phyloP scores from a whole-genome alignment of 2,113 vertebrate species.

The Cyphomyrus plagiostoma region DNA sequence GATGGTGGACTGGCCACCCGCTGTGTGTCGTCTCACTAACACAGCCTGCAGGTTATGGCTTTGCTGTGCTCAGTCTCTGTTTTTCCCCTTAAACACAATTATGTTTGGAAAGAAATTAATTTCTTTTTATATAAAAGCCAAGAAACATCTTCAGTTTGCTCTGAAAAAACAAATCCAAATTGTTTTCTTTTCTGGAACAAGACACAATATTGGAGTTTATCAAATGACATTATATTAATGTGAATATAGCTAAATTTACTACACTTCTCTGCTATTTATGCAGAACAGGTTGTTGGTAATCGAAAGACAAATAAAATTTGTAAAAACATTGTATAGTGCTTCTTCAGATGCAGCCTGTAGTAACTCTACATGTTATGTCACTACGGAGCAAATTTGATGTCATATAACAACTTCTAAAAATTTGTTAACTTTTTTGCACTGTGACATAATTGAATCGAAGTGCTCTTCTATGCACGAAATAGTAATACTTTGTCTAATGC shows the following conservation, averaged over 20 bases:
- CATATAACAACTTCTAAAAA: neutral
- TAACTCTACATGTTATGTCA: neutral
- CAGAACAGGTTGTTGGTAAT: neutral
- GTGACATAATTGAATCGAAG: constrained; percentile 5
- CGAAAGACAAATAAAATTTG: neutral
- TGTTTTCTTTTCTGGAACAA: neutral
- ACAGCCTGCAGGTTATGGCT: neutral
- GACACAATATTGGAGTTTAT: neutral
- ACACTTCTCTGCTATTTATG: neutral
- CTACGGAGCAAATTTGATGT: neutral
- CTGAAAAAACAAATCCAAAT: neutral
- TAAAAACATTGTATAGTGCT: too few relatives aligned
- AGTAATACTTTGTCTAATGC: neutral
- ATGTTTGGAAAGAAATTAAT: neutral
- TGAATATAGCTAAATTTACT: neutral
- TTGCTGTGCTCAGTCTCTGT: neutral
- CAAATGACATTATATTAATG: neutral
- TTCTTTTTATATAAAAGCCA: neutral
- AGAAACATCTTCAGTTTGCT: neutral
- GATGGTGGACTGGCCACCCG: neutral
- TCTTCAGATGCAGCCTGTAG: neutral
- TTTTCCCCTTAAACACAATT: neutral
- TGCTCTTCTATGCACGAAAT: neutral
- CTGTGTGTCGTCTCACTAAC: neutral
- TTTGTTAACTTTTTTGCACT: neutral